phyloP scores from a whole-genome alignment of 1,140 invertebrate species.

The Orussus abietinus region DNA sequence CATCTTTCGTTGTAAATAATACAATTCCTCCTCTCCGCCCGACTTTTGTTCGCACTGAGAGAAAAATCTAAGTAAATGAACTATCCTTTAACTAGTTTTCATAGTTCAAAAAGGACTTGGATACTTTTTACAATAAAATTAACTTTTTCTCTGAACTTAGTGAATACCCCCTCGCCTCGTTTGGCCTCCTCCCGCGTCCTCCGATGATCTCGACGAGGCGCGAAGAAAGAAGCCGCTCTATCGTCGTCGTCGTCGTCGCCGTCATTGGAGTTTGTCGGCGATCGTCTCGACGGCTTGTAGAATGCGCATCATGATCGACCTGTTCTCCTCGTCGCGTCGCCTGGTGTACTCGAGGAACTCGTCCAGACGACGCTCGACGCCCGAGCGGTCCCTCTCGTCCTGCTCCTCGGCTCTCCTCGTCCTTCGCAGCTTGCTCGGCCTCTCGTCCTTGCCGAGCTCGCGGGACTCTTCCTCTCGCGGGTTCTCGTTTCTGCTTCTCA shows the following conservation, averaged over 20 bases:
- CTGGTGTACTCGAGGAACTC: slow-evolving; percentile 34
- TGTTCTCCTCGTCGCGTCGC: slow-evolving; percentile 31
- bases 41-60: too few species aligned
- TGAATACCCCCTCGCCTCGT: slow-evolving; percentile 1
- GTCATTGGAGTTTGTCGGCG: slow-evolving; percentile 23
- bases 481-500: slow-evolving; percentile 13
- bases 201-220: too few species aligned
- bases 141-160: not conserved
- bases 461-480: too few species aligned
- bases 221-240: slow-evolving; percentile 1
- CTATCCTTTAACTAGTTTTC: too few species aligned
- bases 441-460: slow-evolving; percentile 9
- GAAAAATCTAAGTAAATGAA: too few species aligned
- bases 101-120: too few species aligned
- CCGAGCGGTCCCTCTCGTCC: slow-evolving; percentile 14
- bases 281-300: slow-evolving; percentile 32
- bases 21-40: too few species aligned
- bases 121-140: too few species aligned
- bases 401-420: slow-evolving; percentile 4
- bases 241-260: too few species aligned
- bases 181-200: not conserved
- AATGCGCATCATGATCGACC: slow-evolving; percentile 28
- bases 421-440: slow-evolving; percentile 4
- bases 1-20: too few species aligned
- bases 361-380: slow-evolving; percentile 23